Percentiles rank a stretch among this genome's conserved stretches.
phyloP scores from a whole-genome alignment of 2,797 vertebrate genomes.

The Anguilla obscura region DNA sequence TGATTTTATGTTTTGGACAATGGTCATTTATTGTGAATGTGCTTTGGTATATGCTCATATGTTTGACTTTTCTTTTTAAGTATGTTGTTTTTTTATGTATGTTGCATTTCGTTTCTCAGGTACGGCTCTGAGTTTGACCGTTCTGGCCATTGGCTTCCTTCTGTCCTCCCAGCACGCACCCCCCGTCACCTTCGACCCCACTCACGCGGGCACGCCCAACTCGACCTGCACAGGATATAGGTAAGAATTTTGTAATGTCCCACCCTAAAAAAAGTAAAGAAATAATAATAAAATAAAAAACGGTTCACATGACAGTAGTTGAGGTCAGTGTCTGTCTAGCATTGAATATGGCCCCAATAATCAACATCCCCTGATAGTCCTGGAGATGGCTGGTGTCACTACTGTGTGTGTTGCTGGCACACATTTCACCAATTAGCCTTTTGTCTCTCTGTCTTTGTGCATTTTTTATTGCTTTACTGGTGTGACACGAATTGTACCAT shows the following conservation, averaged over 20 bases:
- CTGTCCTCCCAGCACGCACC: slow-evolving; percentile 90
- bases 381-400: no score
- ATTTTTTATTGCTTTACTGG: no score
- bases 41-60: background rate
- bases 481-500: no score
- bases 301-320: background rate
- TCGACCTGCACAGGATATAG: slow-evolving; percentile 81
- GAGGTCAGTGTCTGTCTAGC: background rate
- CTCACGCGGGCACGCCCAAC: slow-evolving; percentile 79
- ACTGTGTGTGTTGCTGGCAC: no score
- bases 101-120: slow-evolving; percentile 65
- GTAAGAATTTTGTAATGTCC: slow-evolving; percentile 57
- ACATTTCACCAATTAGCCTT: no score
- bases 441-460: no score
- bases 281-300: background rate
- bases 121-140: slow-evolving; percentile 83
- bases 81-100: background rate
- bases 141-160: slow-evolving; percentile 90
- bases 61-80: background rate
- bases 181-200: slow-evolving; percentile 80
- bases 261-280: background rate
- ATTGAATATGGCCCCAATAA: no score
- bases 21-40: slow-evolving; percentile 16
- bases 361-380: no score
- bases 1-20: background rate